Evolutionary conservation across 2,113 vertebrate species (phyloP).

Genomic region (Ursus arctos): DNA sequence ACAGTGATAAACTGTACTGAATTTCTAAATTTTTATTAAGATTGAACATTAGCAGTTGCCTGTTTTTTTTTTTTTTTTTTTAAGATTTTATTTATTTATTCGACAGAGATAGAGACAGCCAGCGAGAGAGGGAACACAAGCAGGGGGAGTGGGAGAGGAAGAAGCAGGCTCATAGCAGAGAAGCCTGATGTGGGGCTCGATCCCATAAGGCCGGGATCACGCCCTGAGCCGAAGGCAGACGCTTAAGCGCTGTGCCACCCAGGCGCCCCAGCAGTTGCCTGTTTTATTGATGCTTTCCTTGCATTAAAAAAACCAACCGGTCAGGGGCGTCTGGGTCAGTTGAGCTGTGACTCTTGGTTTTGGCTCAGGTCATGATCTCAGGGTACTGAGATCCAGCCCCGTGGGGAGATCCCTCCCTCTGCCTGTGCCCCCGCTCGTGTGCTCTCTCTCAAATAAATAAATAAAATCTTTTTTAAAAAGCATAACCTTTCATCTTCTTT

Average conservation of each 20-base stretch:
- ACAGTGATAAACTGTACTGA: background rate
- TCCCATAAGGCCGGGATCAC: no score
- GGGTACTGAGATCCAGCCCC: background rate
- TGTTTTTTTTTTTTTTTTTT: no score
- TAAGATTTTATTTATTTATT: no score
- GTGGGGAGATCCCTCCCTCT: background rate
- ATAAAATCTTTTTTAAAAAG: background rate
- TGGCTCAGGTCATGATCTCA: background rate
- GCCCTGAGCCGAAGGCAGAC: no score
- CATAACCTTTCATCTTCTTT: background rate
- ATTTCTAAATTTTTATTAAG: background rate
- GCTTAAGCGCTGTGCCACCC: no score
- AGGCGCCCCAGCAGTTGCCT: background rate
- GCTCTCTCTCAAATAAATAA: background rate
- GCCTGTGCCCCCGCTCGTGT: background rate
- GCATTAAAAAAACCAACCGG: background rate
- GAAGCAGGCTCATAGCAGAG: no score
- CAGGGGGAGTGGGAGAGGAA: no score
- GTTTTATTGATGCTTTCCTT: background rate
- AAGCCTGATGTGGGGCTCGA: no score
- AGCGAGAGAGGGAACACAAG: no score
- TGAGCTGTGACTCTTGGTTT: background rate
- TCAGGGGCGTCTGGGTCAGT: background rate
- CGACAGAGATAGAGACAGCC: no score
- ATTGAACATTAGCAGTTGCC: background rate